phyloP scores from a whole-genome alignment of 2,888 invertebrate species.

The Noctua pronuba region DNA sequence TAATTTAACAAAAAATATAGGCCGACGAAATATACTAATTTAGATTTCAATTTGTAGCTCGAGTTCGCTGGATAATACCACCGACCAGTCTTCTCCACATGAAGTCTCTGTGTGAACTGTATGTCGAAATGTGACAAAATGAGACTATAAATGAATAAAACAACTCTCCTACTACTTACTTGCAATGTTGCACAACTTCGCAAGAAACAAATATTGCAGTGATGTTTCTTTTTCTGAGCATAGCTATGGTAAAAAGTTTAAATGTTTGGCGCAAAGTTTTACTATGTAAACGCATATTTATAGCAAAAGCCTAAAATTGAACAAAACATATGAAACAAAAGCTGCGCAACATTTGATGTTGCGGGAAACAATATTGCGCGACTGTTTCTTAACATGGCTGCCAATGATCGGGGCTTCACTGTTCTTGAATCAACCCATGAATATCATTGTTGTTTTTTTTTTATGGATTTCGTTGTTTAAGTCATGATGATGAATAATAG shows the following conservation, averaged over 20 bases:
- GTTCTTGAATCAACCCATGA: background rate
- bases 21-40: slow-evolving; percentile 22
- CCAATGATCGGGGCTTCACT: background rate
- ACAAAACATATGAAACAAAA: background rate
- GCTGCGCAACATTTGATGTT: background rate
- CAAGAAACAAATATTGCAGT: background rate
- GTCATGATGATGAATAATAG: background rate
- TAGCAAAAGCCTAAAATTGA: background rate
- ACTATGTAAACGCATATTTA: background rate
- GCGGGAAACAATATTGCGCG: background rate
- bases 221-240: background rate
- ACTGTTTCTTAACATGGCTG: background rate
- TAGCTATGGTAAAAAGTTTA: background rate
- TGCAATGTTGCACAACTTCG: background rate
- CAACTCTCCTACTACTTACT: no score
- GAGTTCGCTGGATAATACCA: slow-evolving; percentile 32
- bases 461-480: background rate
- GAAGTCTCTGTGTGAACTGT: slow-evolving; percentile 12
- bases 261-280: background rate
- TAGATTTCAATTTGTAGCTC: slow-evolving; percentile 41
- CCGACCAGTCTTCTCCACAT: slow-evolving; percentile 24
- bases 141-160: background rate
- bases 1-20: background rate
- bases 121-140: background rate
- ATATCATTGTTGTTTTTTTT: slow-evolving; percentile 1